Evolutionary conservation across 2,797 vertebrate genomes (phyloP), one percentile per base, ranked within the genome.

Genomic region (Galaxias olidus): DNA sequence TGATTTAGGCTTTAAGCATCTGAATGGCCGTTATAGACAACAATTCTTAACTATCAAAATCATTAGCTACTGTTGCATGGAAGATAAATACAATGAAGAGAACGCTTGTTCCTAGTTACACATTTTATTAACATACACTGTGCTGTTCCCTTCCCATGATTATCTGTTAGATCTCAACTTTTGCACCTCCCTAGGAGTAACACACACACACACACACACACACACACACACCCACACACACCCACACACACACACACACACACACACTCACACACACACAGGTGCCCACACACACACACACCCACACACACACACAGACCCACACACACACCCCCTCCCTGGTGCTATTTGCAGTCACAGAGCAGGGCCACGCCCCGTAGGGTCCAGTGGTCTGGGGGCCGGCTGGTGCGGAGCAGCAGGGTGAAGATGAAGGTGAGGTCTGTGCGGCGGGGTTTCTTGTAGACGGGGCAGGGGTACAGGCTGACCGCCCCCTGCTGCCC

Each of bases 361-460:
- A 95, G 93, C 64, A 95, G 79, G 0, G 93, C 93, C 4, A 91
- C 85, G 0, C 93, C 93, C 3, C 93, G 80, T 68, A 95, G 87
- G 0, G 91, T 92, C 94, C 94, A 95, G 15, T 91, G 93, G 61
- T 94, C 93, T 0, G 91, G 83, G 15, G 79, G 79, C 77, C 88
- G 86, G 8, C 52, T n/a, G 19, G 90, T 92, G 70, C 87, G 87
- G 72, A 95, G 87, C 71, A 77, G 66, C 80, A 95, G 72, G 1
- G 86, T 89, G 86, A 93, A 93, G 78, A 95, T 88, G 79, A 91
- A 95, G 0, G 92, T 94, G 54, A 92, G 88, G 79, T 95, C 93
- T 12, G 94, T 95, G 46, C 94, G 88, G 0, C 79, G 80, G 1
- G 94, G 93, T 42, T 93, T 94, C 82, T 90, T 95, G 68, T 95